Percentiles rank a stretch among this genome's conserved stretches.
These are phyloP conservation scores for Tinea semifulvella DNA, from an alignment of 2,888 invertebrate species.

Conservation along the genomic window DNA sequence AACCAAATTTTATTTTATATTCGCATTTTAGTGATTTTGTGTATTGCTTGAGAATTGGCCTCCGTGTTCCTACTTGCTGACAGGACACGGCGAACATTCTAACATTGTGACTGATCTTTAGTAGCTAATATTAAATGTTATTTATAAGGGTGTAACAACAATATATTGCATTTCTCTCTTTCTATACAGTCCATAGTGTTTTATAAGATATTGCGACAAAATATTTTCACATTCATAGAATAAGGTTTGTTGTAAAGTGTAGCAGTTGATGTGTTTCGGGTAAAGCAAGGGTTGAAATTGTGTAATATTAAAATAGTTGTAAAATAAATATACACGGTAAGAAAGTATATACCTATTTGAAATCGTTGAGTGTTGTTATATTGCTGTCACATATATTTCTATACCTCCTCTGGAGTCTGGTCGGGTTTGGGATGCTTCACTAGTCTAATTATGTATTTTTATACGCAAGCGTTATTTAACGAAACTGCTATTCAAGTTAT, in stretches of 20 bases:
- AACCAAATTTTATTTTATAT: too few species aligned
- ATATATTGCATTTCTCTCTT: constrained; percentile 65
- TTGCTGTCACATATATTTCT: constrained; percentile 47
- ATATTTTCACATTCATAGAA: constrained; percentile 62
- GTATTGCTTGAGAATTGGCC: too few species aligned
- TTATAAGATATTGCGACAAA: constrained; percentile 56
- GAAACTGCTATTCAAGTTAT: too few species aligned
- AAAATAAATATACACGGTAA: constrained; percentile 48
- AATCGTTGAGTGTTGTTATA: constrained; percentile 60
- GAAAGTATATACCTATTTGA: constrained; percentile 60
- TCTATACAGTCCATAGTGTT: constrained; percentile 61
- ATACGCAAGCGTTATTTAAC: too few species aligned
- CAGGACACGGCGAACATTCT: constrained; percentile 18
- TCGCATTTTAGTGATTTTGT: too few species aligned
- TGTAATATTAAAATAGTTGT: constrained; percentile 59
- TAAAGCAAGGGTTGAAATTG: constrained; percentile 52
- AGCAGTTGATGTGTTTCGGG: constrained; percentile 55
- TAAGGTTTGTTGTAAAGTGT: constrained; percentile 62
- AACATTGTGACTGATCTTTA: constrained; percentile 63
- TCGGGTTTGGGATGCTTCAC: too few species aligned
- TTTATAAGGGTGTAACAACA: constrained; percentile 59
- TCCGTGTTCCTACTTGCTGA: too few species aligned
- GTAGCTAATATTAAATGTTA: constrained; percentile 59
- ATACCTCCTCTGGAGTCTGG: too few species aligned
- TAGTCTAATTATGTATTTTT: too few species aligned